Percentiles rank a stretch among this genome's conserved stretches.
phyloP scores from a whole-genome alignment of 2,888 invertebrate genomes.

The Caenorhabditis uteleia region DNA sequence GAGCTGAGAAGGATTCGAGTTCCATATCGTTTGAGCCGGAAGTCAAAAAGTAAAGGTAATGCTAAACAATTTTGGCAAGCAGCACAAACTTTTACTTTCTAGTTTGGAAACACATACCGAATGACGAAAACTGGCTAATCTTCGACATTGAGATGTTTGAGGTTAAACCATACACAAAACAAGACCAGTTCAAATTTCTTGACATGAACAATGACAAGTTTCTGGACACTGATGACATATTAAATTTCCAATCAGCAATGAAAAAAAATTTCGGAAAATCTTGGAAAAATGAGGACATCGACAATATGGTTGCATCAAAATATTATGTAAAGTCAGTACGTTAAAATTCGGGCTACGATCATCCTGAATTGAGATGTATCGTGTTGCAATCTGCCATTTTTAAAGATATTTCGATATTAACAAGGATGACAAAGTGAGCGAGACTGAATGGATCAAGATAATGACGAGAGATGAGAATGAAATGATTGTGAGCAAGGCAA shows the following conservation, averaged over 20 bases:
- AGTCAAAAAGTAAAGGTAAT: constrained; percentile 62
- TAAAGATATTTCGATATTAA: constrained; percentile 67
- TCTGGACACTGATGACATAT: constrained; percentile 55
- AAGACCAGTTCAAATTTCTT: constrained; percentile 61
- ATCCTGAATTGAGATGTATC: neutral
- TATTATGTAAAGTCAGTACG: constrained; percentile 64
- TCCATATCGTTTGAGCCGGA: constrained; percentile 65
- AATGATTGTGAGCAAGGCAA: constrained; percentile 43
- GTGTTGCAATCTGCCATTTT: constrained; percentile 7
- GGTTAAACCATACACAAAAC: constrained; percentile 55
- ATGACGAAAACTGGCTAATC: constrained; percentile 69
- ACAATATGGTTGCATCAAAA: constrained; percentile 59
- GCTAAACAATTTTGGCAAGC: neutral
- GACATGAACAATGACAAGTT: constrained; percentile 63
- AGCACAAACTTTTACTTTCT: constrained; percentile 15
- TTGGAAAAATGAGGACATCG: constrained; percentile 69
- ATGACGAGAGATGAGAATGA: constrained; percentile 56
- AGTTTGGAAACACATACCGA: constrained; percentile 69
- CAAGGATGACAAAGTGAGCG: constrained; percentile 54
- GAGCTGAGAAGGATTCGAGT: constrained; percentile 66
- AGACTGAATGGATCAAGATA: constrained; percentile 52
- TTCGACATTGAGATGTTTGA: constrained; percentile 63
- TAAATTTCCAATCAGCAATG: constrained; percentile 51
- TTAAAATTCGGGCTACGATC: too few relatives aligned
- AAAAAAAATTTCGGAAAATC: constrained; percentile 65